phyloP scores from a whole-genome alignment of 64 coral and sea anemone species.

The Catalaphyllia jardinei region DNA sequence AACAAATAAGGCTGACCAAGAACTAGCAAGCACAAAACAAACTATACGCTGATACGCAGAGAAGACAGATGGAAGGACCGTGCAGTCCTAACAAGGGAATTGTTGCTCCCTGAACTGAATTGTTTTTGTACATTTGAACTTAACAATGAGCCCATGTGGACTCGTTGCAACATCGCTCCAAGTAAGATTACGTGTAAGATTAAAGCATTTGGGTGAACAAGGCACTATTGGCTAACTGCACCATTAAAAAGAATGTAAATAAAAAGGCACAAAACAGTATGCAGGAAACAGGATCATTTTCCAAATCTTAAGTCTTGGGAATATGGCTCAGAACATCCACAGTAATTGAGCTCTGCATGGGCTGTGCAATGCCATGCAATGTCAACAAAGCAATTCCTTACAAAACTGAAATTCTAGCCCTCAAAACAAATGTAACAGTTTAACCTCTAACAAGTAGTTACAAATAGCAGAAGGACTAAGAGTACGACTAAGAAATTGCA shows the following conservation, averaged over 20 bases:
- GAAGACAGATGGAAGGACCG: slow-evolving; percentile 27
- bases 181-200: not conserved
- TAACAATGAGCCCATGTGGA: slow-evolving; percentile 9
- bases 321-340: not conserved
- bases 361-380: not conserved
- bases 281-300: not conserved
- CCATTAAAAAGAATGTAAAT: slow-evolving; percentile 35
- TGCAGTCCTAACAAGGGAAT: slow-evolving; percentile 23
- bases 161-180: not conserved
- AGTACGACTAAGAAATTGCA: slow-evolving; percentile 37
- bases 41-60: slow-evolving; percentile 13
- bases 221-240: slow-evolving; percentile 15
- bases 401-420: slow-evolving; percentile 2
- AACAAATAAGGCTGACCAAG: not conserved
- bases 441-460: slow-evolving; percentile 48
- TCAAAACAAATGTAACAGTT: slow-evolving; percentile 51
- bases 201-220: not conserved
- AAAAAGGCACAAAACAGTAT: slow-evolving; percentile 29
- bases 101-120: slow-evolving; percentile 40
- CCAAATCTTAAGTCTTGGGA: not conserved
- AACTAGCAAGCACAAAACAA: not conserved
- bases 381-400: slow-evolving; percentile 23
- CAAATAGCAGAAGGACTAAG: slow-evolving; percentile 5
- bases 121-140: slow-evolving; percentile 36
- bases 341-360: not conserved